Evolutionary conservation across 2,113 vertebrate species (phyloP).

Genomic region (Bagarius yarrelli): DNA sequence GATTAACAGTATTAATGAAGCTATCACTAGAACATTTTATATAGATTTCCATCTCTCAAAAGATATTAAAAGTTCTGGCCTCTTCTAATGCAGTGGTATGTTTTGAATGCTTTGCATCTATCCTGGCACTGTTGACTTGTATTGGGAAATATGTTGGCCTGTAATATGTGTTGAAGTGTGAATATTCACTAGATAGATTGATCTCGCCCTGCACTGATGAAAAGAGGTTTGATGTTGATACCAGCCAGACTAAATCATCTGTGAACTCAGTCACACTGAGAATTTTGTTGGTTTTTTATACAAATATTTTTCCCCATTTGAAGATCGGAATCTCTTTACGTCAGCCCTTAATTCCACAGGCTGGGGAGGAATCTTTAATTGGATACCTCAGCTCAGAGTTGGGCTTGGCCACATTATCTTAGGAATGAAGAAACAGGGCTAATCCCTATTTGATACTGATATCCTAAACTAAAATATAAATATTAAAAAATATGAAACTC

Average conservation of each 20-base stretch:
- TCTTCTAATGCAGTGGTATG: not conserved
- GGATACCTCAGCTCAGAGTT: conserved; percentile 35
- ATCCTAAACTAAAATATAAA: conserved; percentile 47
- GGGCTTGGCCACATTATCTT: conserved; percentile 34
- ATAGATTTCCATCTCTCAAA: not conserved
- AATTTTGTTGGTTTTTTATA: not conserved
- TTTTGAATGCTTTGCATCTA: conserved; percentile 5
- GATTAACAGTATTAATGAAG: not conserved
- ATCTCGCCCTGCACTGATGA: conserved; percentile 23
- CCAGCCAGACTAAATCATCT: conserved; percentile 35
- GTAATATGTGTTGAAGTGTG: conserved; percentile 21
- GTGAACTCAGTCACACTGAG: conserved; percentile 36
- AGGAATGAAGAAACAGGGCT: conserved; percentile 37
- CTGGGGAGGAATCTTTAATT: conserved; percentile 28
- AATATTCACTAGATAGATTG: conserved; percentile 33
- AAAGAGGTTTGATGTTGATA: conserved; percentile 26
- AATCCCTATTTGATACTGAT: conserved; percentile 53
- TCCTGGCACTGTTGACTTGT: not conserved
- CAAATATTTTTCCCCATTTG: conserved; percentile 20
- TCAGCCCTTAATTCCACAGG: conserved; percentile 34
- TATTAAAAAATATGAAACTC: conserved; percentile 42
- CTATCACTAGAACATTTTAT: not conserved
- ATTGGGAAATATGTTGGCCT: conserved; percentile 9
- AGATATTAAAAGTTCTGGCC: not conserved
- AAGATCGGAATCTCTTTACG: conserved; percentile 29